These are phyloP conservation scores for Halichoeres trimaculatus DNA, from an alignment of 2,113 vertebrate species.

Conservation along the genomic window DNA sequence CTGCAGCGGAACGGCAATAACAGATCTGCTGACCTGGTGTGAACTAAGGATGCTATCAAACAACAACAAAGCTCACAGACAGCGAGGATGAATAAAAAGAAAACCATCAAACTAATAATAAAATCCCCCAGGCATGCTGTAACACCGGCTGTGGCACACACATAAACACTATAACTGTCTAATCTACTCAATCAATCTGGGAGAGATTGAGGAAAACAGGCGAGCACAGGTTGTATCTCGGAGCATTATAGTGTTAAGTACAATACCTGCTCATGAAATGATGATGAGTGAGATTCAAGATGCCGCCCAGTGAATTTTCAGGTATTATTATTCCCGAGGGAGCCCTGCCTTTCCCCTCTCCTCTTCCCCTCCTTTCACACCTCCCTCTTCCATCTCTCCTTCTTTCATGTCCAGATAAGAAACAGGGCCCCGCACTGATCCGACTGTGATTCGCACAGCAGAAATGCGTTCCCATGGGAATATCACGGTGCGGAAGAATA, in stretches of 20 bases:
- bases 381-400: slow-evolving; percentile 63
- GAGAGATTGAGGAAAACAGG: slow-evolving; percentile 22
- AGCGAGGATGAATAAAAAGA: slow-evolving; percentile 40
- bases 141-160: slow-evolving; percentile 26
- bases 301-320: slow-evolving; percentile 54
- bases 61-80: slow-evolving; percentile 10
- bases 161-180: slow-evolving; percentile 46
- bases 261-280: slow-evolving; percentile 61
- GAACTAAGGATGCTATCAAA: slow-evolving; percentile 59
- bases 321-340: slow-evolving; percentile 61
- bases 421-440: slow-evolving; percentile 72
- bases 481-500: slow-evolving; percentile 72
- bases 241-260: slow-evolving; percentile 29
- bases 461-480: slow-evolving; percentile 77
- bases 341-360: slow-evolving; percentile 25
- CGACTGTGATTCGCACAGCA: slow-evolving; percentile 75
- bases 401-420: slow-evolving; percentile 80
- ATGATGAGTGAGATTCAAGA: slow-evolving; percentile 63
- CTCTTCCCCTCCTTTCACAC: slow-evolving; percentile 30
- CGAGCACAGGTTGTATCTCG: slow-evolving; percentile 21
- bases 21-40: slow-evolving; percentile 56
- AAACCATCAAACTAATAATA: slow-evolving; percentile 60
- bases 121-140: slow-evolving; percentile 36
- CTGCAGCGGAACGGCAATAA: slow-evolving; percentile 56
- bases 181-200: slow-evolving; percentile 55